A percentile compares a stretch with the other conserved stretches of the same genome.
These are phyloP conservation scores for Brachystomella parvula DNA, from an alignment of 1,140 invertebrate species.

Conservation along the genomic window DNA sequence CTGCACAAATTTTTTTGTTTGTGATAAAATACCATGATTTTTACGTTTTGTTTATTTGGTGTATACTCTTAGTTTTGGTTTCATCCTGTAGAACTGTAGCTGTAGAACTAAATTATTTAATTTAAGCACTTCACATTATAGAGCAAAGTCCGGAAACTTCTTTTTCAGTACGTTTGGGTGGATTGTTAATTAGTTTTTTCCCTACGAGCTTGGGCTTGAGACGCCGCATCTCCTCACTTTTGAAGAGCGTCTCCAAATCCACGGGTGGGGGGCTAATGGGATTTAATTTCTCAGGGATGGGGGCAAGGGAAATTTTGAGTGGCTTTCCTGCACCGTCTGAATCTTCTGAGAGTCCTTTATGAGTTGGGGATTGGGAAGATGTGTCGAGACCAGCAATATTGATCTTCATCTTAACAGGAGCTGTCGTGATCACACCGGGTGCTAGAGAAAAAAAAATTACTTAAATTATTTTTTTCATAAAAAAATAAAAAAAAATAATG, in stretches of 20 bases:
- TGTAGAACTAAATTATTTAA: too few relatives aligned
- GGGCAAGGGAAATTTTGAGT: background rate
- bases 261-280: conserved; percentile 43
- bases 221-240: conserved; percentile 41
- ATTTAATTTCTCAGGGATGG: background rate
- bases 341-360: background rate
- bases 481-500: background rate
- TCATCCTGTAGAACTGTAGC: too few relatives aligned
- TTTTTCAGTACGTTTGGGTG: conserved; percentile 48
- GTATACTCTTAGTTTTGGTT: too few relatives aligned
- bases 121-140: background rate
- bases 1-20: background rate
- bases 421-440: background rate
- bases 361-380: conserved; percentile 7
- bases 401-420: conserved; percentile 24
- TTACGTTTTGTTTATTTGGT: background rate
- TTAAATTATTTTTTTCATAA: background rate
- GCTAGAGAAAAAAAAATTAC: background rate
- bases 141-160: conserved; percentile 31
- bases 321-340: background rate
- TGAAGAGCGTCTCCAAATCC: conserved; percentile 45
- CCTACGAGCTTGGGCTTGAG: conserved; percentile 60
- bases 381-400: conserved; percentile 31
- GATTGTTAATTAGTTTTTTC: conserved; percentile 58
- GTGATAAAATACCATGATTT: background rate